phyloP scores from a whole-genome alignment of 2,113 vertebrate species.

The Alexandromys fortis region DNA sequence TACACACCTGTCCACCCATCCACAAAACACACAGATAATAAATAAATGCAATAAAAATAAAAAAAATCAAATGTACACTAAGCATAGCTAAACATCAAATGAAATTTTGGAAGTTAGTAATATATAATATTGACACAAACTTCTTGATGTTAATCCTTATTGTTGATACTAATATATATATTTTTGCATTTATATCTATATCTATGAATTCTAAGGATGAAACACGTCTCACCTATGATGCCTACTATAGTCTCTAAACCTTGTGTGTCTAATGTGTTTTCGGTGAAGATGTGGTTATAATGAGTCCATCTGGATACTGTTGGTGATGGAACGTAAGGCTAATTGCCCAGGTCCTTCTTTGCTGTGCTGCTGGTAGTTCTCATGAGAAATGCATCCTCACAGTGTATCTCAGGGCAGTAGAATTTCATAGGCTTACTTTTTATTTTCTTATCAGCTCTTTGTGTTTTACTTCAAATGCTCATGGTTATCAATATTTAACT shows the following conservation, averaged over 20 bases:
- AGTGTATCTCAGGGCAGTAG: not conserved
- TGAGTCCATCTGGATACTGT: not conserved
- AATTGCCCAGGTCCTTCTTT: not conserved
- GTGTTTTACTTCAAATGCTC: not conserved
- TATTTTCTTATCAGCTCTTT: not conserved
- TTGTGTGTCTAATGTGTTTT: not conserved
- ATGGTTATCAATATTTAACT: not conserved
- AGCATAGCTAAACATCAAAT: slow-evolving; percentile 16
- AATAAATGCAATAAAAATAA: not conserved
- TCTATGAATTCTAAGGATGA: not conserved
- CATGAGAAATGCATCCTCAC: not conserved
- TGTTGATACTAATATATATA: no score
- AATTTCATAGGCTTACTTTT: not conserved
- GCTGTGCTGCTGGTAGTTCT: not conserved
- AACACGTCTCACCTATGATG: not conserved
- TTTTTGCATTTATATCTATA: no score
- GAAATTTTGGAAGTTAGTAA: not conserved
- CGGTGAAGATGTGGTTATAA: not conserved
- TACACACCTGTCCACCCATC: no score
- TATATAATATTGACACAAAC: no score
- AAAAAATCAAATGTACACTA: not conserved
- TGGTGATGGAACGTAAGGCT: not conserved
- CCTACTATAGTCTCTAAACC: not conserved
- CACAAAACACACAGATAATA: not conserved
- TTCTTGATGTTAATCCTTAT: no score